A percentile compares a stretch with the other conserved stretches of the same genome.
phyloP scores from a whole-genome alignment of 2,113 vertebrate genomes.

The Zosterops japonicus region DNA sequence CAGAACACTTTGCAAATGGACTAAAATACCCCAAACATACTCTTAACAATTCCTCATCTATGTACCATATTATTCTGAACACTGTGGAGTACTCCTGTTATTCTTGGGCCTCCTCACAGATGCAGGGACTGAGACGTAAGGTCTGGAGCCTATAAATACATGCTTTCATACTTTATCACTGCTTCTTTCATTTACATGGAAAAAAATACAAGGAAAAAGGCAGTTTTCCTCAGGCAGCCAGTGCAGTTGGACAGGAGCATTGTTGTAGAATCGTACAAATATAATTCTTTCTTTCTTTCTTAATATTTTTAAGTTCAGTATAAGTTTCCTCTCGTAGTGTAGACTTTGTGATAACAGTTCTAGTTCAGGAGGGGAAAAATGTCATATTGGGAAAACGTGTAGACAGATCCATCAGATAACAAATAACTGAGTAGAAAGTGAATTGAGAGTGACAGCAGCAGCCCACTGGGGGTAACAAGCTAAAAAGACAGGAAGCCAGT shows the following conservation, averaged over 20 bases:
- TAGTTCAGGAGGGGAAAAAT: background rate
- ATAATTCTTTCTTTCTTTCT: background rate
- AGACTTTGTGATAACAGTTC: background rate
- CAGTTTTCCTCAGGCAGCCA: background rate
- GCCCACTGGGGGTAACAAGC: conserved; percentile 67
- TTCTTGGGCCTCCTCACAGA: background rate
- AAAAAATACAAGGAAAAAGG: background rate
- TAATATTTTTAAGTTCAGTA: background rate
- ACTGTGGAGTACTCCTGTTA: background rate
- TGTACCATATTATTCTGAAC: background rate
- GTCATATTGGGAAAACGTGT: conserved; percentile 32
- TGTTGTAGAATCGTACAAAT: background rate
- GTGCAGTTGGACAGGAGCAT: background rate
- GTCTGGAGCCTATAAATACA: background rate
- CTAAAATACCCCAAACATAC: background rate
- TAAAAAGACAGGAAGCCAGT: conserved; percentile 70
- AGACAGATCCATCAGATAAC: conserved; percentile 56
- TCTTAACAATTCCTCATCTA: background rate
- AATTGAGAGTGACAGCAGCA: conserved; percentile 72
- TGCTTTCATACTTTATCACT: conserved; percentile 3
- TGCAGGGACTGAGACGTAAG: background rate
- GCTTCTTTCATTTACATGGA: background rate
- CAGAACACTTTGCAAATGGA: background rate
- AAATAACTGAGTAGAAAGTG: conserved; percentile 63
- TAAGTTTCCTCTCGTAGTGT: background rate